A percentile compares a stretch with the other conserved stretches of the same genome.
phyloP scores from a whole-genome alignment of 64 coral and sea anemone genomes.

The Pachyseris speciosa region DNA sequence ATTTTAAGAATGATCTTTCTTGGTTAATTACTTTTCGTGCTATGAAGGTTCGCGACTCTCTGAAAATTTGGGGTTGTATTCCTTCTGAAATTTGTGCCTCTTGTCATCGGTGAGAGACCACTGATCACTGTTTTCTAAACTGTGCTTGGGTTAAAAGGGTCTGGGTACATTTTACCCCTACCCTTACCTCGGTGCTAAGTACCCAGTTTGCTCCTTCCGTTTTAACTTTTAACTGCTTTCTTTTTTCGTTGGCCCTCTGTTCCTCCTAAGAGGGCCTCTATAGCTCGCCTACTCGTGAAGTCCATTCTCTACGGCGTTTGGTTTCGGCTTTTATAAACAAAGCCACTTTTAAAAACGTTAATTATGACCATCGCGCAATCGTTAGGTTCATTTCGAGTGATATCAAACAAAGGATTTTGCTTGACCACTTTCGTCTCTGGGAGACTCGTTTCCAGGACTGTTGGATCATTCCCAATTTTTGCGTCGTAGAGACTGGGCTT shows the following conservation, averaged over 20 bases:
- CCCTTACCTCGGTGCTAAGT: background rate
- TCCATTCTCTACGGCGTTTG: background rate
- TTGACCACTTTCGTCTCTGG: background rate
- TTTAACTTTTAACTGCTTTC: background rate
- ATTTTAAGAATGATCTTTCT: background rate
- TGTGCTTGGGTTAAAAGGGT: background rate
- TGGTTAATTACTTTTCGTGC: background rate
- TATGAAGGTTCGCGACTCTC: background rate
- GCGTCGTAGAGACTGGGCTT: background rate
- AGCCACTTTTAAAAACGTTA: background rate
- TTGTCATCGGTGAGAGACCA: background rate
- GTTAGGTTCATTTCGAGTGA: background rate
- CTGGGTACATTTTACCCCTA: background rate
- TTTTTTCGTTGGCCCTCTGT: background rate
- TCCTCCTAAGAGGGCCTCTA: too few species aligned
- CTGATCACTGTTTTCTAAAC: background rate
- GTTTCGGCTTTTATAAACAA: background rate
- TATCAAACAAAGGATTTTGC: background rate
- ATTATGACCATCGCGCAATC: background rate
- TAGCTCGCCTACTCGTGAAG: background rate
- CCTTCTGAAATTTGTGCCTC: background rate
- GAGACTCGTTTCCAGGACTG: background rate
- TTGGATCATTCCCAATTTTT: background rate
- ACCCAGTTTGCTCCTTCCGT: background rate
- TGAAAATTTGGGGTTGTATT: background rate